phyloP scores from a whole-genome alignment of 2,797 vertebrate genomes.

The Siniperca obscura region DNA sequence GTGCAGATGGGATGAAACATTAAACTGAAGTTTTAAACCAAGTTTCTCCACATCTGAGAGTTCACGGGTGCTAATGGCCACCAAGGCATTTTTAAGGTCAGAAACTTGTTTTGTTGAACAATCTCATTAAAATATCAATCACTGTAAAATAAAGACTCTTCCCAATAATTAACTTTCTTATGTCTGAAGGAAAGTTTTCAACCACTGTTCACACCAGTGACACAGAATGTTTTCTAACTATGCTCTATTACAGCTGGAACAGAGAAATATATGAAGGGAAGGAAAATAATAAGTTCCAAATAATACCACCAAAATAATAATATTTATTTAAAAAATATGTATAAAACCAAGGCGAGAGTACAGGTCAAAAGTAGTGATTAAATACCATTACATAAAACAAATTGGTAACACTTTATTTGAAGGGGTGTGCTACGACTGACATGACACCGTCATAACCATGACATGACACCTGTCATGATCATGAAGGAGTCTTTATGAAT shows the following conservation, averaged over 20 bases:
- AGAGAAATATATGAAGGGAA: background rate
- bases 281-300: background rate
- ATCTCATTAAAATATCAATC: constrained; percentile 59
- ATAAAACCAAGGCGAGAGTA: too few relatives aligned
- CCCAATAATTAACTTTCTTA: constrained; percentile 41
- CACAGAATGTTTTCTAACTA: constrained; percentile 8
- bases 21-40: constrained; percentile 37
- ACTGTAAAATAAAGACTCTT: constrained; percentile 43
- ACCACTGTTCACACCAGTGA: constrained; percentile 18
- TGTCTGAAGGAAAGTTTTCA: constrained; percentile 29
- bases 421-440: too few relatives aligned
- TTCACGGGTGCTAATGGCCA: background rate
- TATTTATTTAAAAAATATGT: background rate
- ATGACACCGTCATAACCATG: too few relatives aligned
- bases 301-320: too few relatives aligned
- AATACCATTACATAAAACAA: background rate
- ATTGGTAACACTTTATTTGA: too few relatives aligned
- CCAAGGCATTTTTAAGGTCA: constrained; percentile 38
- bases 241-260: background rate
- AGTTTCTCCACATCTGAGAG: constrained; percentile 63
- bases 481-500: too few relatives aligned
- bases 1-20: constrained; percentile 31
- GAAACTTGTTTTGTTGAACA: constrained; percentile 60
- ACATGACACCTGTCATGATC: too few relatives aligned
- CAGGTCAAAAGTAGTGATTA: background rate